Conservation (phyloP, 2,888 invertebrate species). For the Gryllus longicercus region DNA sequence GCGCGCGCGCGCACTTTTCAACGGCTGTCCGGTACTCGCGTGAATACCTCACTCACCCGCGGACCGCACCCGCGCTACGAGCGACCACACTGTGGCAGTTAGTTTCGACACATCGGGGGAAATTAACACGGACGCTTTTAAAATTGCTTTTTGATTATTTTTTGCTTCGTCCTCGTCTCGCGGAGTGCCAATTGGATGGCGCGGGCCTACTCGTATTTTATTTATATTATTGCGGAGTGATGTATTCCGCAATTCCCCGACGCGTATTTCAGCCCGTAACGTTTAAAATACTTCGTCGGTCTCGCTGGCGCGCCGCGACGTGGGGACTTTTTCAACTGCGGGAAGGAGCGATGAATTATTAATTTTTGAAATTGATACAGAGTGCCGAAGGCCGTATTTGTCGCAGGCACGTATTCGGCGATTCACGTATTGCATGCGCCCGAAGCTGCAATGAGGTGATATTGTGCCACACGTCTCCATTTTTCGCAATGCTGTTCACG, state of each 20-base stretch:
- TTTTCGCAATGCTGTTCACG: too few species aligned
- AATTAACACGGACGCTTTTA: neutral
- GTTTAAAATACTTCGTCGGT: neutral
- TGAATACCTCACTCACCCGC: neutral
- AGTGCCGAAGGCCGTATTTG: neutral
- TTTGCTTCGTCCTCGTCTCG: neutral
- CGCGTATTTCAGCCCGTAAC: neutral
- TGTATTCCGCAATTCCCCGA: neutral
- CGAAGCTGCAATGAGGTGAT: too few species aligned
- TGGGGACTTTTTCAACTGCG: neutral
- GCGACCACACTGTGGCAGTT: neutral
- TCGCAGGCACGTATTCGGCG: neutral
- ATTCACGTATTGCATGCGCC: too few species aligned
- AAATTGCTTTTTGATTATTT: conserved; percentile 8
- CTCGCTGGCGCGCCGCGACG: neutral
- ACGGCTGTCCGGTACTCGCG: neutral
- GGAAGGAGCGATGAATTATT: neutral
- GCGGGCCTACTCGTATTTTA: neutral
- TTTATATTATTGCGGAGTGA: neutral
- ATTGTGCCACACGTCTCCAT: too few species aligned
- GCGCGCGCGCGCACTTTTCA: neutral
- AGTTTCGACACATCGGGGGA: neutral
- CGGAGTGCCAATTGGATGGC: neutral
- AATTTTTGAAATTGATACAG: neutral
- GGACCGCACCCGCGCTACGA: neutral